These are phyloP conservation scores for Oreocharis arfaki DNA, from an alignment of 2,113 vertebrate genomes.

Conservation along the genomic window DNA sequence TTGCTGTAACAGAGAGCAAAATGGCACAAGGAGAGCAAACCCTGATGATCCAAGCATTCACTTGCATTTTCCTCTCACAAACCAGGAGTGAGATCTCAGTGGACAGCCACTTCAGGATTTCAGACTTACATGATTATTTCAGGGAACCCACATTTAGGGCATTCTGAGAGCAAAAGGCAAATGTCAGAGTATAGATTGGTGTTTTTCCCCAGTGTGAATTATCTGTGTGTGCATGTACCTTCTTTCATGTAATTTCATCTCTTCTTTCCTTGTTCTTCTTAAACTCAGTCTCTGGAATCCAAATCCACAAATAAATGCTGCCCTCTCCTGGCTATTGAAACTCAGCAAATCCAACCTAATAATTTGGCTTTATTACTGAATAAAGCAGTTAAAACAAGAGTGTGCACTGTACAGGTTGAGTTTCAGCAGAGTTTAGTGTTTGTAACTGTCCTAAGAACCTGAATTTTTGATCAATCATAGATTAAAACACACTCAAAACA, in stretches of 20 bases:
- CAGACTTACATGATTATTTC: not conserved
- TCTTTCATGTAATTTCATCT: not conserved
- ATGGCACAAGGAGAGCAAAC: not conserved
- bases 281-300: not conserved
- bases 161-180: not conserved
- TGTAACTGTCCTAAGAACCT: not conserved
- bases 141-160: not conserved
- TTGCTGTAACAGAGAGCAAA: not conserved
- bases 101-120: not conserved
- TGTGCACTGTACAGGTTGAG: rapidly evolving
- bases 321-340: constrained; percentile 62
- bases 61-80: not conserved
- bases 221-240: not conserved
- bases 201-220: not conserved
- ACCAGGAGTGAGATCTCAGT: not conserved
- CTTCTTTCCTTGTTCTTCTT: not conserved
- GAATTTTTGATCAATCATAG: not conserved
- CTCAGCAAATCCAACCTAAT: not conserved
- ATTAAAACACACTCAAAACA: not conserved
- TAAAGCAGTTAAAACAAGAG: not conserved
- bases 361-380: not conserved
- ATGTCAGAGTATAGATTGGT: not conserved
- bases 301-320: constrained; percentile 46
- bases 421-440: not conserved
- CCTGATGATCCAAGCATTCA: not conserved